Percentiles rank a stretch among this genome's conserved stretches.
phyloP scores from a whole-genome alignment of 2,888 invertebrate species.

The Cheilosia urbana region DNA sequence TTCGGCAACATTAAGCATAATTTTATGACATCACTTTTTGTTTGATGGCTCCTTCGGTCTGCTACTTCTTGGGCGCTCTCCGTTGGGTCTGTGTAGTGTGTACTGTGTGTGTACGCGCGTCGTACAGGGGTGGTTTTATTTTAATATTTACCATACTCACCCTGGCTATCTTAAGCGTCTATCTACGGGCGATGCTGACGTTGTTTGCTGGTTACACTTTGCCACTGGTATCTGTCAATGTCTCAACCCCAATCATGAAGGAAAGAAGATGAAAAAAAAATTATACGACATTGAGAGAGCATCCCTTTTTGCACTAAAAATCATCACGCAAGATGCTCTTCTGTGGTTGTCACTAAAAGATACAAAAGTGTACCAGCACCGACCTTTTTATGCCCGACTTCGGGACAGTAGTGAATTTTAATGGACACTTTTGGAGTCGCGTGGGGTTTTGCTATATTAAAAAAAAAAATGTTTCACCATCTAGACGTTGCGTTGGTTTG shows the following conservation, averaged over 20 bases:
- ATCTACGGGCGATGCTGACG: slow-evolving; percentile 55
- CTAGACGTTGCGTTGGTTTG: slow-evolving; percentile 75
- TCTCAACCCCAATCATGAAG: slow-evolving; percentile 72
- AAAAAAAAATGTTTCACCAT: slow-evolving; percentile 21
- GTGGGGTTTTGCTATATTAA: slow-evolving; percentile 62
- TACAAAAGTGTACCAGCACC: slow-evolving; percentile 58
- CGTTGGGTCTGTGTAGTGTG: neutral
- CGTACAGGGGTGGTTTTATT: slow-evolving; percentile 60
- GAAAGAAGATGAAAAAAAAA: slow-evolving; percentile 15
- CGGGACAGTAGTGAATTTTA: slow-evolving; percentile 72
- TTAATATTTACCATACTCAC: slow-evolving; percentile 73
- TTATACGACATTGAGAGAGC: slow-evolving; percentile 19
- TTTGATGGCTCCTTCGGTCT: slow-evolving; percentile 77
- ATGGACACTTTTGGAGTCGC: slow-evolving; percentile 73
- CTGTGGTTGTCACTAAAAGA: slow-evolving; percentile 71
- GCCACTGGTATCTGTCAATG: slow-evolving; percentile 74
- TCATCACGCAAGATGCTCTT: slow-evolving; percentile 75
- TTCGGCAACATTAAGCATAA: slow-evolving; percentile 83
- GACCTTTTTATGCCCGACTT: slow-evolving; percentile 70
- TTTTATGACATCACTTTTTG: slow-evolving; percentile 82
- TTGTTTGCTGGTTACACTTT: slow-evolving; percentile 62
- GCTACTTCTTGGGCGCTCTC: slow-evolving; percentile 47
- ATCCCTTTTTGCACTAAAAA: slow-evolving; percentile 73
- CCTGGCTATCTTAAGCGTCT: slow-evolving; percentile 65
- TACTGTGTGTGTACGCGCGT: slow-evolving; percentile 18